Evolutionary conservation across 2,888 invertebrate genomes (phyloP), one percentile per base, ranked within the genome.

Genomic region (Drosophila paranaensis): DNA sequence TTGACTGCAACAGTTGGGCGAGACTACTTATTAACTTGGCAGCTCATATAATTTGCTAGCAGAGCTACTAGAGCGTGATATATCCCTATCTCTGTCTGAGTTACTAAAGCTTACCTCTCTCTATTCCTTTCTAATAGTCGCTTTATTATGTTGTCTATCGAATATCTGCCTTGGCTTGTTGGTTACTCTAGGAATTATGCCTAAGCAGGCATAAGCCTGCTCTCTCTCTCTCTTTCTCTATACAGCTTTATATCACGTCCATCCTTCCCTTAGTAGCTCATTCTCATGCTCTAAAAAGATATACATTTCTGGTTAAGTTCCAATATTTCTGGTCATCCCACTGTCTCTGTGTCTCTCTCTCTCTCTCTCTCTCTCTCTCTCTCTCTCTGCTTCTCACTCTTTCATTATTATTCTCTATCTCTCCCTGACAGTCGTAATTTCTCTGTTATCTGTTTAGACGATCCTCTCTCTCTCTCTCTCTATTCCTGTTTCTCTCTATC

Each of bases 1-100:
- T 13, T 40, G 11, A 6, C 54, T 30, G 54, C 54, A 54, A 54
- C 54, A 54, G 54, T 54, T 54, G 54, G 30, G 25, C 54, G 30
- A 40, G 35, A 37, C 13, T 51, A 20, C 51, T 51, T 20, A 51
- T 51, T 51, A 51, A 5, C 51, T 13, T 20, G 35, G 20, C 20
- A 16, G 30, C 1, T 50, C 16, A 50, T 16, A 50, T 50, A 33
- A 50, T 50, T 48, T 30, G 16, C 30, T 50, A 20, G 6, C 33
- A 0, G 13, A 20, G 51, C 14, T 20, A 37, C 51, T 20, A 37
- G 13, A 11, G 33, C 48, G 6, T 10, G 27, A 1, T 30, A n/a
- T 9, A 37, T 37, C 0, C 2, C 20, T 25, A 20, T 37, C 20
- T 37, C 51, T 14, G 20, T 20, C 20, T 1, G 20, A 20, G 20